Conservation (phyloP, 2,113 vertebrate species). For the Pampusana beccarii region DNA sequence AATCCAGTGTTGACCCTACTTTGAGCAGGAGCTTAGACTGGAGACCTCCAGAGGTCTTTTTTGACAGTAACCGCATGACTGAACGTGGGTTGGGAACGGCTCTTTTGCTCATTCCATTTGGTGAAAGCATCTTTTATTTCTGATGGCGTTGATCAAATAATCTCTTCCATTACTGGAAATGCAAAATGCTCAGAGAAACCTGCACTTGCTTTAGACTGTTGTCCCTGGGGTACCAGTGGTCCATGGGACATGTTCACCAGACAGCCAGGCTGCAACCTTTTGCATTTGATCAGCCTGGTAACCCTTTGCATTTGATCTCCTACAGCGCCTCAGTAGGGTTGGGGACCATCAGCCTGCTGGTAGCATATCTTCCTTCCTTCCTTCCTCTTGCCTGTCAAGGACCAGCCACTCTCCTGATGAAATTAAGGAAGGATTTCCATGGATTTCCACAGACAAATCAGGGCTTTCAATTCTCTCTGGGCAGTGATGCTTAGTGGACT, state of each 20-base stretch:
- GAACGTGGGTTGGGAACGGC: not conserved
- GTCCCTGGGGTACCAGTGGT: not conserved
- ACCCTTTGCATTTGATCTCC: not conserved
- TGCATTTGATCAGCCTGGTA: not conserved
- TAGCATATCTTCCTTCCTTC: not conserved
- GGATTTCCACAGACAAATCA: not conserved
- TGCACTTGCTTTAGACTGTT: not conserved
- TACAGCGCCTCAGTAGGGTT: not conserved
- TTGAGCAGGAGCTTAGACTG: not conserved
- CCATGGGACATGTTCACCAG: not conserved
- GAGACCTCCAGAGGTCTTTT: not conserved
- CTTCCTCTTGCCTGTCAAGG: not conserved
- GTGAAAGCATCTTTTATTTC: not conserved
- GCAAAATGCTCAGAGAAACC: not conserved
- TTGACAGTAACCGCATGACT: not conserved
- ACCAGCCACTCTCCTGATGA: not conserved
- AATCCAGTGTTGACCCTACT: not conserved
- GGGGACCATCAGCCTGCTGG: not conserved
- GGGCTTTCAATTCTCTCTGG: not conserved
- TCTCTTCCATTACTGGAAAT: not conserved
- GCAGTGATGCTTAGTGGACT: not conserved
- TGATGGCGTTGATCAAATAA: rapidly evolving
- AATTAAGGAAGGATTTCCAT: not conserved
- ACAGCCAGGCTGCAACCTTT: not conserved
- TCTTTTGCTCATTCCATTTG: not conserved